These are phyloP conservation scores for Morpho helenor DNA, from an alignment of 2,888 invertebrate species.

Conservation along the genomic window DNA sequence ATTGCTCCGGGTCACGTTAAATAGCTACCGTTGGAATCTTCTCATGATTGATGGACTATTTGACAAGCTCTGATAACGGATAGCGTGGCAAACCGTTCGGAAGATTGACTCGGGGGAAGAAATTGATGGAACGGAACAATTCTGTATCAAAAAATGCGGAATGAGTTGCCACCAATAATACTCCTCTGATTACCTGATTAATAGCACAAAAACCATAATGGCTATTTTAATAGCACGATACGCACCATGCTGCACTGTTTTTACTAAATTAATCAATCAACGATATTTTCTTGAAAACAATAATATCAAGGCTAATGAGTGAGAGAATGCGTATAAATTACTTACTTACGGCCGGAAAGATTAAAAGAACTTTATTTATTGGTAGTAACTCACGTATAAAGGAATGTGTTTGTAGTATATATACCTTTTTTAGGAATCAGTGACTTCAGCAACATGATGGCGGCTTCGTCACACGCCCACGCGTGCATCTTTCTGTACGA, in stretches of 20 bases:
- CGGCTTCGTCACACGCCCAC: constrained; percentile 99
- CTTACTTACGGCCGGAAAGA: constrained; percentile 14
- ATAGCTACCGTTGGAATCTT: constrained; percentile 43
- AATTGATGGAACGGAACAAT: constrained; percentile 43
- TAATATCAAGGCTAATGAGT: constrained; percentile 9
- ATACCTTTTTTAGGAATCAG: constrained; percentile 98
- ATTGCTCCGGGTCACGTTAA: constrained; percentile 52
- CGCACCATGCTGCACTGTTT: constrained; percentile 11
- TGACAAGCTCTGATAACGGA: constrained; percentile 55
- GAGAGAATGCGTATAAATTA: constrained; percentile 12
- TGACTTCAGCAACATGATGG: constrained; percentile 97
- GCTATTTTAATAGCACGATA: constrained; percentile 21
- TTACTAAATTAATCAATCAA: constrained; percentile 18
- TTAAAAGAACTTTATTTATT: constrained; percentile 20
- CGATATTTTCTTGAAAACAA: constrained; percentile 12
- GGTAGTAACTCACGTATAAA: constrained; percentile 24
- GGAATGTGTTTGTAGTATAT: constrained; percentile 55
- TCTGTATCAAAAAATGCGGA: constrained; percentile 40
- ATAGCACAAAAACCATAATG: constrained; percentile 19
- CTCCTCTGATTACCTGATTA: constrained; percentile 19
- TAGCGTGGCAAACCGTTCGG: constrained; percentile 56
- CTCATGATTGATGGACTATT: constrained; percentile 69
- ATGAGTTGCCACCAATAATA: constrained; percentile 36
- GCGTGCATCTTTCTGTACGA: constrained; percentile 99
- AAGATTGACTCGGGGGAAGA: constrained; percentile 50